Base-by-base conservation (phyloP, 2,797 vertebrate genomes). In the Fistularia tabacaria region DNA sequence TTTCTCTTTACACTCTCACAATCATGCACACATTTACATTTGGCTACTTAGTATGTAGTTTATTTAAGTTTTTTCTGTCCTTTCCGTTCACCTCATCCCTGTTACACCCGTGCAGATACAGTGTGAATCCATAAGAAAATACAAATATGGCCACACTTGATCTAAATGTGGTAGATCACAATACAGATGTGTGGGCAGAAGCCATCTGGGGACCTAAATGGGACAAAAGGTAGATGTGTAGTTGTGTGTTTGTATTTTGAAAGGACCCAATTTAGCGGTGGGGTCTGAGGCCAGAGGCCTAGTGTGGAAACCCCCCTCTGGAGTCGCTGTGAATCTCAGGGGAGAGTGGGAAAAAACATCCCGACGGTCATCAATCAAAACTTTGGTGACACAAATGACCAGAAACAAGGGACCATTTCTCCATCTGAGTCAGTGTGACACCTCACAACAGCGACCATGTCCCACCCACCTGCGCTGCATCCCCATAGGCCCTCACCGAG, bases 341-440 rank as follows among this genome's bases (percentile, higher is more conserved):
- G 90, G 91, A 93, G 92, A 96, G 95, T 93, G 87, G 91, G 87
- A 81, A 84, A 25, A 88, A 88, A 90, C 79, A 90, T 93, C 93
- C 90, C 86, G 86, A 92, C 85, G 90, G 90, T 92, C 90, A 98
- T 99, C 94, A 96, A 98, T 99, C 97, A 99, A 92, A 87, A 88
- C 81, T 83, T 72, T 0, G 5, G 74, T 94, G 96, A 97, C 96
- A 95, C 82, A 91, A 96, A 94, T 94, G 92, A 91, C 92, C 89
- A 74, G 88, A 86, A 91, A 93, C 92, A 94, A 93, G 85, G 85
- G 91, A 77, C 80, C 77, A 73, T 71, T 45, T 85, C 90, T 91
- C 90, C 87, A 84, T 74, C 75, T 79, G 74, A 79, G 85, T 77
- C 81, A 79, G 49, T 68, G 82, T 90, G 92, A 94, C 93, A 92